Conservation (phyloP, 2,888 invertebrate species). For the Melikaiella ostensackeni region DNA sequence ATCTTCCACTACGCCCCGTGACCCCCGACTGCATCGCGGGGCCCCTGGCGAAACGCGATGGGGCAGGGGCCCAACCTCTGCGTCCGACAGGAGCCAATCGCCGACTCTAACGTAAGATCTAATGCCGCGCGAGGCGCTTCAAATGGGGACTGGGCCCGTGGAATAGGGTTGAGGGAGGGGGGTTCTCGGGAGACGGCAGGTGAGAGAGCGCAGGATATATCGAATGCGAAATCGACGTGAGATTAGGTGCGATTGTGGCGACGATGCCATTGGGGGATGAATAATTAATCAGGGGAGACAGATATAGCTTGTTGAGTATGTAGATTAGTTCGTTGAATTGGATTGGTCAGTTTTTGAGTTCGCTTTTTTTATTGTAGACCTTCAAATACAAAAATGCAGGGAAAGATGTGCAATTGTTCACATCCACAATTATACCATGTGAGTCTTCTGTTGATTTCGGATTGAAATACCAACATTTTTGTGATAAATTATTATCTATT, state of each 20-base stretch:
- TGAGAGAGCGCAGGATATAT: slow-evolving; percentile 10
- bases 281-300: slow-evolving; percentile 4
- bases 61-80: slow-evolving; percentile 72
- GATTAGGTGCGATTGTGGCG: background rate
- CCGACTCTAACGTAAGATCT: slow-evolving; percentile 73
- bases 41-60: slow-evolving; percentile 58
- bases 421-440: too few relatives aligned
- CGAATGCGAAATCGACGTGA: slow-evolving; percentile 7
- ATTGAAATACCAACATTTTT: too few relatives aligned
- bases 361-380: too few relatives aligned
- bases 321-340: too few relatives aligned
- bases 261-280: background rate
- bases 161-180: slow-evolving; percentile 43
- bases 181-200: background rate
- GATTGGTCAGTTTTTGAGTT: too few relatives aligned
- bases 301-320: background rate
- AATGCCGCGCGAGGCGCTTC: slow-evolving; percentile 60
- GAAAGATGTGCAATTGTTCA: too few relatives aligned
- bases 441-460: too few relatives aligned
- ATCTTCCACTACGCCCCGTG: slow-evolving; percentile 59
- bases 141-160: slow-evolving; percentile 61
- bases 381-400: too few relatives aligned
- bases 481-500: too few relatives aligned
- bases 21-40: slow-evolving; percentile 62
- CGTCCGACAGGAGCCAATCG: slow-evolving; percentile 71